Base-by-base conservation (phyloP, 2,113 vertebrate genomes). In the Corythornis cristatus region DNA sequence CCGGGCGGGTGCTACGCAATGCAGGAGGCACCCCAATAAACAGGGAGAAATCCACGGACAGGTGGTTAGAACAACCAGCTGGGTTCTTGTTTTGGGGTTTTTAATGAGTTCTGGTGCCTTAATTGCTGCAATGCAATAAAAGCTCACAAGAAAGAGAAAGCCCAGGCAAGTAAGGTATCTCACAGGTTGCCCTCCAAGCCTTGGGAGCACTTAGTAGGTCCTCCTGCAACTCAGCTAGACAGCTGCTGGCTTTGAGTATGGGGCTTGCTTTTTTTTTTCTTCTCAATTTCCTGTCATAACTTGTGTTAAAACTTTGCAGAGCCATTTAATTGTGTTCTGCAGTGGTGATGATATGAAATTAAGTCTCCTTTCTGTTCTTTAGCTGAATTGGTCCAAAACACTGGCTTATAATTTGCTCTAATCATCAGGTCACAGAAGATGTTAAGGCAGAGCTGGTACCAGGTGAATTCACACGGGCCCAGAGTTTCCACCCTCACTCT, bases 341-440 rank as follows among this genome's bases (percentile, higher is more conserved):
- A 53, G 89, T 43, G 61, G 57, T 56, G 91, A 86, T 75, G 93
- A 95, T 77, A 67, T n/a, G 83, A 92, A 96, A 93, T 81, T 50
- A 92, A 90, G 76, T 77, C 93, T 95, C 73, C 77, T 66, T 83
- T 94, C 94, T 92, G 65, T 90, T 95, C 93, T 86, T 86, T 15
- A 28, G 46, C 80, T 60, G 51, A 66, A 53, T 51, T 64, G 77
- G 89, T 82, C 86, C 83, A 81, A 81, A 84, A 86, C 77, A 43
- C 61, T 11, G 0, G 70, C 53, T 93, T 78, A 14, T 92, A 86
- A 94, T 94, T 92, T 83, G 86, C 76, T 62, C 25, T 86, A 64
- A 93, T 88, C 93, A 26, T 14, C 40, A 11, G 37, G 83, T 70
- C 11, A 0, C 0, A 1, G 77, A 33, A 64, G 85, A 72, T 89